Base-by-base conservation (phyloP, 2,797 vertebrate genomes). In the Hipposideros larvatus region DNA sequence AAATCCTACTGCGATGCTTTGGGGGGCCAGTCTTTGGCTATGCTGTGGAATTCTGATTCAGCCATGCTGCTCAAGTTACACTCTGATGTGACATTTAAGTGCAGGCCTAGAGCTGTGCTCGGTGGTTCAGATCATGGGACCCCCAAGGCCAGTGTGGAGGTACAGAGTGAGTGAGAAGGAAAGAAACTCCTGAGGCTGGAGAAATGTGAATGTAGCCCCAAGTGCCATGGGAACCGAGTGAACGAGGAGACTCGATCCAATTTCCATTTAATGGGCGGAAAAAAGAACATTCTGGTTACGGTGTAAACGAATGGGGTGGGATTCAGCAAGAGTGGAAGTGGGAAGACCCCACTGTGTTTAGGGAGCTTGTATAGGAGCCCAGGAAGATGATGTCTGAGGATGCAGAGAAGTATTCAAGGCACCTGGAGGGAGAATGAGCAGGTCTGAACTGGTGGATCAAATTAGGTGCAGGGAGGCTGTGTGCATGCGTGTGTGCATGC, bases 101-200 rank as follows among this genome's bases (percentile, higher is more conserved):
- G 18, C 4, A 3, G 75, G 34, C 63, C 34, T 2, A 48, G 8
- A 55, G 31, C 7, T n/a, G 3, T 3, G 13, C 4, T 65, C 41
- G 14, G 16, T 4, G 24, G 26, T 70, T 46, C 3, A 0, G 51
- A 5, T 48, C 74, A 41, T 11, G 10, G 73, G 22, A 24, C 0
- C 2, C 46, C 11, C 7, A 48, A 26, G 19, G n/a, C 59, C n/a
- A 46, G 7, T 0, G 0, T 22, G n/a, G 13, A 31, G 10, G 4
- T 0, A 2, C 31, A 6, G 3, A 11, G 34, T 7, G 59, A 84
- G 24, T 10, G 28, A 18, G 8, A 61, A n/a, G 26, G 43, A 51
- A 37, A 41, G 55, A n/a, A 71, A 73, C 57, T 15, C 48, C 43
- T 26, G 31, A 66, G 10, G 37, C n/a, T 55, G 41, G 11, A 43